Evolutionary conservation across 2,888 invertebrate genomes (phyloP).

Genomic region (Panzeria rudis): DNA sequence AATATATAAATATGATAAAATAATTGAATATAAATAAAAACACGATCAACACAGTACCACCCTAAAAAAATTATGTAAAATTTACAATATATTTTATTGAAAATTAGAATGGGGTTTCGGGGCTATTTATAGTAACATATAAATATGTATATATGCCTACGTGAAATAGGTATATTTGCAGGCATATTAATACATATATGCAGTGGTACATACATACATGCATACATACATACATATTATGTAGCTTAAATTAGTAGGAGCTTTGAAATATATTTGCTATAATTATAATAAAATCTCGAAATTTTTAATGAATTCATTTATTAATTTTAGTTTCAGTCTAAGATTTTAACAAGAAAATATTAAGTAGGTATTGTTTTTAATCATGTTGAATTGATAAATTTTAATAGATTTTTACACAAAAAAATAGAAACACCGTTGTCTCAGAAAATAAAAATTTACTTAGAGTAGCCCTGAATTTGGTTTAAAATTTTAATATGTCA

Average conservation of each 20-base stretch:
- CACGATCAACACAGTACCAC: conserved; percentile 61
- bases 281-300: not conserved
- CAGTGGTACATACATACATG: no score
- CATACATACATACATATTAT: no score
- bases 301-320: not conserved
- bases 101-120: conserved; percentile 61
- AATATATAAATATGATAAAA: conserved; percentile 48
- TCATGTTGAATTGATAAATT: not conserved
- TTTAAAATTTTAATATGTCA: no score
- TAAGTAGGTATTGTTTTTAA: not conserved
- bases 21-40: conserved; percentile 65
- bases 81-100: conserved; percentile 39
- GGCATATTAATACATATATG: not conserved
- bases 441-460: no score
- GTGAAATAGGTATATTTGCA: not conserved
- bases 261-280: not conserved
- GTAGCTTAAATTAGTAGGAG: not conserved
- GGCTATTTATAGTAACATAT: conserved; percentile 12
- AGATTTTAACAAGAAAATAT: not conserved
- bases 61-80: conserved; percentile 49
- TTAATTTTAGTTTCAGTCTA: not conserved
- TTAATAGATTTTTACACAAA: no score
- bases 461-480: no score
- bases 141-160: no score
- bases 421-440: no score